A percentile compares a stretch with the other conserved stretches of the same genome.
phyloP scores from a whole-genome alignment of 2,888 invertebrate species.

The Synanthedon vespiformis region DNA sequence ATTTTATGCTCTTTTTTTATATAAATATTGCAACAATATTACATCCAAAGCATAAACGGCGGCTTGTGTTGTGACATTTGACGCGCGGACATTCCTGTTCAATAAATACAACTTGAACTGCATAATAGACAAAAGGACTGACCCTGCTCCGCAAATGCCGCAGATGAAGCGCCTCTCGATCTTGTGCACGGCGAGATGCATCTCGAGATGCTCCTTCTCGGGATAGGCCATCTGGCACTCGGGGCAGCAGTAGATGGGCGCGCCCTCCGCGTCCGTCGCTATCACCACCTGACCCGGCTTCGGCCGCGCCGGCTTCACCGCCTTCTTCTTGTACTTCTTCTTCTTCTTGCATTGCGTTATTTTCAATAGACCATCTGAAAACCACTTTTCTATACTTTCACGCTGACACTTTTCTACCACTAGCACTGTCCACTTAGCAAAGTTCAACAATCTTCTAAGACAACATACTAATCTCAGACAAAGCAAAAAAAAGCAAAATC shows the following conservation, averaged over 20 bases:
- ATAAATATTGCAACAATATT: no score
- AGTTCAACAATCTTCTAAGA: no score
- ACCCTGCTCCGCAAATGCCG: conserved; percentile 81
- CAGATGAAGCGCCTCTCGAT: conserved; percentile 84
- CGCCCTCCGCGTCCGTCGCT: conserved; percentile 79
- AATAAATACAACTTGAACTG: no score
- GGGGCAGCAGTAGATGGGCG: conserved; percentile 81
- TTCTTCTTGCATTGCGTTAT: conserved; percentile 69
- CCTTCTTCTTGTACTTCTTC: conserved; percentile 85
- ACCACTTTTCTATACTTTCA: neutral
- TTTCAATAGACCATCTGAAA: conserved; percentile 7
- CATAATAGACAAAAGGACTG: conserved; percentile 13
- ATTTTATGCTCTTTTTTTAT: no score
- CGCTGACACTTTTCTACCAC: no score
- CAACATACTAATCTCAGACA: no score
- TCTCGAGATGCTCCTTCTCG: conserved; percentile 82
- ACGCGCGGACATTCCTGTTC: no score
- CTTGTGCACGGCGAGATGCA: conserved; percentile 81
- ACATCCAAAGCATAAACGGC: no score
- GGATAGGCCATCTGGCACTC: conserved; percentile 87
- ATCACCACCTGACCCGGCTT: conserved; percentile 84
- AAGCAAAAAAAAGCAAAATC: no score
- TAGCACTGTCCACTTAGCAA: no score
- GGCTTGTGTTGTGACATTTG: no score
- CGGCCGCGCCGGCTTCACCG: conserved; percentile 81